These are phyloP conservation scores for Oscheius sp. DNA, from an alignment of 2,888 invertebrate genomes.

Conservation along the genomic window DNA sequence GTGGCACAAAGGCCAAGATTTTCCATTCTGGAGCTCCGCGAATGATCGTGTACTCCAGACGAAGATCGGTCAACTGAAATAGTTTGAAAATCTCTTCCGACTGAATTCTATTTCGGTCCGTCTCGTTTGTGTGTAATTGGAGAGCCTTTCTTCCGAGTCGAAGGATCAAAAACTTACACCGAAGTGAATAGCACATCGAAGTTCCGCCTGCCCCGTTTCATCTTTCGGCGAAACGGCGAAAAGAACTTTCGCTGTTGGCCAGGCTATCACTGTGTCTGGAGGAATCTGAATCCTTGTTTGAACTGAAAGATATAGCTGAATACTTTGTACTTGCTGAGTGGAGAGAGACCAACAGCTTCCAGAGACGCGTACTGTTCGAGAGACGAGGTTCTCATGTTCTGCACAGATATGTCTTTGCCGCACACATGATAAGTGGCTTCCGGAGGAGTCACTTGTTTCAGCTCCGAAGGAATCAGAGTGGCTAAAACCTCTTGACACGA, in stretches of 20 bases:
- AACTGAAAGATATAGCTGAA: too few relatives aligned
- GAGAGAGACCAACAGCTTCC: conserved; percentile 7
- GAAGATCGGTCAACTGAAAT: conserved; percentile 30
- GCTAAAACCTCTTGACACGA: conserved; percentile 63
- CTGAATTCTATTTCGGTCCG: background rate
- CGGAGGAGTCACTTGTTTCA: conserved; percentile 43
- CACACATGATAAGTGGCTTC: background rate
- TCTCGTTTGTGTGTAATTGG: background rate
- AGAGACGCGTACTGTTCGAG: conserved; percentile 2
- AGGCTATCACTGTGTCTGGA: conserved; percentile 49
- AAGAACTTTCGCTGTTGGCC: conserved; percentile 47
- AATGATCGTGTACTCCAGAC: conserved; percentile 50
- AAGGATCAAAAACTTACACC: conserved; percentile 40
- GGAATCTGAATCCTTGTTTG: conserved; percentile 43
- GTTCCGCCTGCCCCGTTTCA: conserved; percentile 32
- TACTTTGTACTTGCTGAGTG: conserved; percentile 19
- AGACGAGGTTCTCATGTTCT: background rate
- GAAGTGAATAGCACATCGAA: conserved; percentile 53
- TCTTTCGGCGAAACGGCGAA: conserved; percentile 50
- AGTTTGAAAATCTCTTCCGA: background rate
- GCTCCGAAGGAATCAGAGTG: conserved; percentile 58
- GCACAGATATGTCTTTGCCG: conserved; percentile 7
- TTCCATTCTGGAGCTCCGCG: conserved; percentile 50
- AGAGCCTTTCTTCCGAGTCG: background rate
- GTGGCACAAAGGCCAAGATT: conserved; percentile 54